A percentile compares a stretch with the other conserved stretches of the same genome.
Conservation (phyloP, 2,113 vertebrate genomes). For the Cephalopholis sonnerati region DNA sequence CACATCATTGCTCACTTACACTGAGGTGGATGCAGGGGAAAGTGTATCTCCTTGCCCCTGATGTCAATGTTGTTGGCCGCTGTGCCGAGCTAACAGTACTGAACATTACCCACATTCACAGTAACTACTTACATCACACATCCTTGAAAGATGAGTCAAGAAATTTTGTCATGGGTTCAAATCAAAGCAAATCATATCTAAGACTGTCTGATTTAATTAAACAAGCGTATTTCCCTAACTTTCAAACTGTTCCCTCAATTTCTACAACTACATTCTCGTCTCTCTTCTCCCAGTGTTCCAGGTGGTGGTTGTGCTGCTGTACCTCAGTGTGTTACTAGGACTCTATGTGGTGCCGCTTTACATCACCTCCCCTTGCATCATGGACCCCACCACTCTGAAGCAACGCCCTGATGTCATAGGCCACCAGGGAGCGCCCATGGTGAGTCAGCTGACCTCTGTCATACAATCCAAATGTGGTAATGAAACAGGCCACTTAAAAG, state of each 20-base stretch:
- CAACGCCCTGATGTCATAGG: conserved; percentile 91
- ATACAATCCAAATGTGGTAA: not conserved
- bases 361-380: conserved; percentile 96
- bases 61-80: conserved; percentile 8
- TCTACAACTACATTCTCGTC: not conserved
- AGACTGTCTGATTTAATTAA: not conserved
- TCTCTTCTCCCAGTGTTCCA: conserved; percentile 87
- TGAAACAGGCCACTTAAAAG: not conserved
- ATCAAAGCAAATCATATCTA: not conserved
- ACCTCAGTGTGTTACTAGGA: conserved; percentile 88
- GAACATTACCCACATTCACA: conserved; percentile 8
- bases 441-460: conserved; percentile 67
- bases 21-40: conserved; percentile 21
- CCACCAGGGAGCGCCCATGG: conserved; percentile 94
- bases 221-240: not conserved
- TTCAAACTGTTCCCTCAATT: not conserved
- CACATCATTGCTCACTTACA: conserved; percentile 35
- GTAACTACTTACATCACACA: not conserved
- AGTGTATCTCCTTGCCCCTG: conserved; percentile 29
- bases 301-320: conserved; percentile 88
- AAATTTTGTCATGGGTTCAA: not conserved
- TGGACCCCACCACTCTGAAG: conserved; percentile 89
- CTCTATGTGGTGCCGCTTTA: conserved; percentile 93
- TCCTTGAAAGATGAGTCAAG: not conserved
- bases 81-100: not conserved